Evolutionary conservation across 2,797 vertebrate species (phyloP).

Genomic region (Pogoniulus pusillus): DNA sequence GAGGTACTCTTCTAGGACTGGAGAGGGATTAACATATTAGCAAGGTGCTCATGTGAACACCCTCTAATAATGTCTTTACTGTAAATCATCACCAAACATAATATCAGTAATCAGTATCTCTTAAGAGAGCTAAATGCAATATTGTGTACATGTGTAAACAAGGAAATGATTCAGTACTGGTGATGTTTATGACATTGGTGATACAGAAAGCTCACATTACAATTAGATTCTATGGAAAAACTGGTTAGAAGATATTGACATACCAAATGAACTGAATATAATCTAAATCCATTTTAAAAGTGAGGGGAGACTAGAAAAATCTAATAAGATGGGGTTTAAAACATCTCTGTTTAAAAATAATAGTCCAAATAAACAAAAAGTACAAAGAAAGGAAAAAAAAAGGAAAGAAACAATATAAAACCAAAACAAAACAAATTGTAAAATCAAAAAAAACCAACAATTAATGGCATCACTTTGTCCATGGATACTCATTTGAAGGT

Average conservation of each 20-base stretch:
- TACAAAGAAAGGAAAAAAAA: not conserved
- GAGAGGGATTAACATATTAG: not conserved
- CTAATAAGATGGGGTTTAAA: not conserved
- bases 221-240: not conserved
- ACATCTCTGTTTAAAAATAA: not conserved
- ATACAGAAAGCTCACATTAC: not conserved
- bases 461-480: accelerated
- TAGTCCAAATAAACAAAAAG: not conserved
- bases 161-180: not conserved
- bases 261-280: not conserved
- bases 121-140: not conserved
- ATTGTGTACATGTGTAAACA: slow-evolving; percentile 2
- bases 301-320: not conserved
- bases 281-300: not conserved
- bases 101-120: not conserved
- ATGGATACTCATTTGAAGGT: not conserved
- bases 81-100: not conserved
- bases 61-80: not conserved
- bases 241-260: not conserved
- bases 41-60: not conserved
- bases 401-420: not conserved
- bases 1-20: not conserved
- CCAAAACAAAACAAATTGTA: too few relatives aligned
- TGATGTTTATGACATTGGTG: not conserved
- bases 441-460: too few relatives aligned